phyloP scores from a whole-genome alignment of 2,797 vertebrate species.

The Neosilurus hyrtlii region DNA sequence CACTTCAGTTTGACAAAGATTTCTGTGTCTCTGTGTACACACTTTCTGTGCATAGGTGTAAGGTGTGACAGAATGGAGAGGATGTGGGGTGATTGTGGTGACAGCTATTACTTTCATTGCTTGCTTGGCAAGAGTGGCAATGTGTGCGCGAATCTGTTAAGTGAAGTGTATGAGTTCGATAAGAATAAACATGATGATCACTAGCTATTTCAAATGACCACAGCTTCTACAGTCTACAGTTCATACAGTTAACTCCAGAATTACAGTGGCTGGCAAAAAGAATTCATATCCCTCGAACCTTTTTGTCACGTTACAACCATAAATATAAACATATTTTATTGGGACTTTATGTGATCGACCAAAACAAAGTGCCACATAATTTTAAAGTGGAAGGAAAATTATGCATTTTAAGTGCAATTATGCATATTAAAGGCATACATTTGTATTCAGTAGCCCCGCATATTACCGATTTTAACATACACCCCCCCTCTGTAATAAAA shows the following conservation, averaged over 20 bases:
- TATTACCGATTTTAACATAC: too few relatives aligned
- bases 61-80: slow-evolving; percentile 17
- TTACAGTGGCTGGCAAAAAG: neutral
- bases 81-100: slow-evolving; percentile 43
- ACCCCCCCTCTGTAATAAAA: neutral
- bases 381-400: too few relatives aligned
- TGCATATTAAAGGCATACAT: too few relatives aligned
- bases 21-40: neutral
- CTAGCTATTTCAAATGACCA: neutral
- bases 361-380: too few relatives aligned
- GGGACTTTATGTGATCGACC: too few relatives aligned
- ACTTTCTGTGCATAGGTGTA: neutral
- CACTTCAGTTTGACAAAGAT: neutral
- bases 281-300: too few relatives aligned
- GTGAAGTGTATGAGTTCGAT: neutral
- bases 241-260: neutral
- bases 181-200: neutral
- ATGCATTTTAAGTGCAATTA: too few relatives aligned
- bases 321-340: too few relatives aligned
- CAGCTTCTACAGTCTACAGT: neutral
- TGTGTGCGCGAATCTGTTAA: slow-evolving; percentile 20
- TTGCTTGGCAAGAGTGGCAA: neutral
- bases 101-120: slow-evolving; percentile 40
- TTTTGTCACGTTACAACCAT: too few relatives aligned
- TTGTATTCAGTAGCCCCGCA: too few relatives aligned